Conservation (phyloP, 30 jellyfish, hydroid and myxozoan species). For the Clytia hemisphaerica region DNA sequence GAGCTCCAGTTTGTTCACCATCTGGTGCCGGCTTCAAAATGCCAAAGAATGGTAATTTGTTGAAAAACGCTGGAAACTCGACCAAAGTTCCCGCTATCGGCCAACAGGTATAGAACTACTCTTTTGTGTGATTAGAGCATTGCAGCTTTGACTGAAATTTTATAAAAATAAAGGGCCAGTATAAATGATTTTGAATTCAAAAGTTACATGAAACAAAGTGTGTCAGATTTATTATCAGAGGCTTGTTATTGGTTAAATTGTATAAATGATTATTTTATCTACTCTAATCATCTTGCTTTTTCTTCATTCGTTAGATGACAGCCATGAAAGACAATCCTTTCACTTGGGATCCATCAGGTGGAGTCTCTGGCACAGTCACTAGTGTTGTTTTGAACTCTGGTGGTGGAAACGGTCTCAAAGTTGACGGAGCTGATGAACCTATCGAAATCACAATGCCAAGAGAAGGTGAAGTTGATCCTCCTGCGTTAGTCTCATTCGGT, state of each 20-base stretch:
- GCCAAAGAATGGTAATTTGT: no score
- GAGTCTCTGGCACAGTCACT: not conserved
- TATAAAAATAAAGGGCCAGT: no score
- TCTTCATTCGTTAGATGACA: not conserved
- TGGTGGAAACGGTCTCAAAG: not conserved
- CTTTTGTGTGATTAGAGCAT: no score
- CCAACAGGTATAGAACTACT: no score
- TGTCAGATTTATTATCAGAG: no score
- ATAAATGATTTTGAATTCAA: no score
- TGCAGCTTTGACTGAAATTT: no score
- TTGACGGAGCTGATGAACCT: not conserved
- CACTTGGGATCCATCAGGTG: not conserved
- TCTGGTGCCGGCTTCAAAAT: not conserved
- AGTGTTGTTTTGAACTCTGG: not conserved
- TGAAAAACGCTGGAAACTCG: no score
- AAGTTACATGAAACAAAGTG: no score
- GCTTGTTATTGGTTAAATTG: no score
- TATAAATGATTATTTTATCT: no score
- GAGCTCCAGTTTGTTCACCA: not conserved
- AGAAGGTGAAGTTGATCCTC: not conserved
- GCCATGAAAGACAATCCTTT: constrained; percentile 7
- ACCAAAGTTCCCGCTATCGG: no score
- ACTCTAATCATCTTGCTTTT: not conserved
- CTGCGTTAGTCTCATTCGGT: not conserved
- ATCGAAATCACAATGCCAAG: not conserved